phyloP scores from a whole-genome alignment of 1,140 invertebrate species.

The Chymomyza costata region DNA sequence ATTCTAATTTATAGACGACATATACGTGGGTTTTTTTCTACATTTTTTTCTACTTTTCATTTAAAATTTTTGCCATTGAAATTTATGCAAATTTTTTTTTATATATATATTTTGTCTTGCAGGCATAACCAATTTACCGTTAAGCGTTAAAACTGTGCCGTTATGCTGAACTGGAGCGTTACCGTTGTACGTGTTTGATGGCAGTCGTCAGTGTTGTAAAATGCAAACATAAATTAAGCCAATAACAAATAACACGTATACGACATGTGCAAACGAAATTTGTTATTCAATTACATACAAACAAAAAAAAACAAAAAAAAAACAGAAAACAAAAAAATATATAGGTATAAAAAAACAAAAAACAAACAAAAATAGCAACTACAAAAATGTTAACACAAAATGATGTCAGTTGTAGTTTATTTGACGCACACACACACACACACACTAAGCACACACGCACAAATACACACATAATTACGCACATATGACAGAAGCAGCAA shows the following conservation, averaged over 20 bases:
- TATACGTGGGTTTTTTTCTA: slow-evolving; percentile 34
- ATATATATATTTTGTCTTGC: slow-evolving; percentile 22
- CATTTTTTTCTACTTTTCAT: too few relatives aligned
- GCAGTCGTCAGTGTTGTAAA: slow-evolving; percentile 40
- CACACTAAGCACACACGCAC: slow-evolving; percentile 1
- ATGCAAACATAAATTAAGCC: slow-evolving; percentile 12
- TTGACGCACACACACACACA: slow-evolving; percentile 28
- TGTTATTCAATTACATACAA: slow-evolving; percentile 17
- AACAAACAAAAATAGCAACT: slow-evolving; percentile 32
- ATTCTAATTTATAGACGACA: slow-evolving; percentile 8
- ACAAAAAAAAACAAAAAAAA: slow-evolving; percentile 9
- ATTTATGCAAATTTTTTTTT: slow-evolving; percentile 18
- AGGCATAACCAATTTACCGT: slow-evolving; percentile 27
- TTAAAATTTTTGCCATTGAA: slow-evolving; percentile 18
- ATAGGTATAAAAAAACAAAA: too few relatives aligned
- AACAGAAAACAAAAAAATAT: too few relatives aligned
- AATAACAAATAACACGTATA: slow-evolving; percentile 12
- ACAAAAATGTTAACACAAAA: slow-evolving; percentile 45
- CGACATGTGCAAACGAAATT: slow-evolving; percentile 1
- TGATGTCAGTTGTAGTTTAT: slow-evolving; percentile 56
- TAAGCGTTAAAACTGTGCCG: slow-evolving; percentile 2
- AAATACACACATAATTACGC: slow-evolving; percentile 6
- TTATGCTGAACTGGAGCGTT: background rate
- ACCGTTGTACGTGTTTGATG: too few relatives aligned
- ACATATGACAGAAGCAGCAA: background rate